Percentiles rank a stretch among this genome's conserved stretches.
phyloP scores from a whole-genome alignment of 2,797 vertebrate species.

The Podarcis lilfordi region DNA sequence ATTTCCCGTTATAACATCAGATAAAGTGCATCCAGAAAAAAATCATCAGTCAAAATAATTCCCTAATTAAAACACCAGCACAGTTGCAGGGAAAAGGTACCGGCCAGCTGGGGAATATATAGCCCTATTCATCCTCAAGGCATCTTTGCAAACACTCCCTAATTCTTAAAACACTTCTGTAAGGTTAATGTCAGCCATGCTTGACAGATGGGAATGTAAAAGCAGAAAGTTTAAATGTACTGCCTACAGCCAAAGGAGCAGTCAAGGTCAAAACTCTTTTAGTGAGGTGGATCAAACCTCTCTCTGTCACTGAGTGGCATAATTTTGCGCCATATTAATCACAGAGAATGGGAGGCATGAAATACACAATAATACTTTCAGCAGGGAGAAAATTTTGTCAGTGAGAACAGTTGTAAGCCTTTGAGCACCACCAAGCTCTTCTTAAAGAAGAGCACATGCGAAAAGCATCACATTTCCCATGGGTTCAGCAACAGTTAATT shows the following conservation, averaged over 20 bases:
- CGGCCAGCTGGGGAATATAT: slow-evolving; percentile 28
- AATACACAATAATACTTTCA: neutral
- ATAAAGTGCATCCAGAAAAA: slow-evolving; percentile 60
- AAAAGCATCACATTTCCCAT: neutral
- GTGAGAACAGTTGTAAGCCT: neutral
- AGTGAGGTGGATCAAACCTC: neutral
- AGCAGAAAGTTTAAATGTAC: neutral
- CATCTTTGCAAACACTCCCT: slow-evolving; percentile 31
- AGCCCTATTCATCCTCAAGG: slow-evolving; percentile 30
- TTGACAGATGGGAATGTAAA: slow-evolving; percentile 29
- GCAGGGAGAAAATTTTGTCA: neutral
- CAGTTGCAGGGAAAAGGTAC: neutral
- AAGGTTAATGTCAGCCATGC: neutral
- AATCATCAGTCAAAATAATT: slow-evolving; percentile 58
- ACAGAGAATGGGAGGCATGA: neutral
- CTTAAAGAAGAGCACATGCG: neutral
- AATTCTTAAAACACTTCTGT: slow-evolving; percentile 21
- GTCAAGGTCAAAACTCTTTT: rapidly evolving
- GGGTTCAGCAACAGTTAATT: neutral
- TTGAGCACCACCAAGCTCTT: neutral
- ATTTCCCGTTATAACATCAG: slow-evolving; percentile 17
- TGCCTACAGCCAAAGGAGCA: neutral
- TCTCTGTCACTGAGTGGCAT: neutral
- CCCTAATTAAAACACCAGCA: slow-evolving; percentile 17
- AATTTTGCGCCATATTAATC: slow-evolving; percentile 1